A percentile compares a stretch with the other conserved stretches of the same genome.
These are phyloP conservation scores for Liopterus haemorrhoidalis DNA, from an alignment of 2,888 invertebrate genomes.

Conservation along the genomic window DNA sequence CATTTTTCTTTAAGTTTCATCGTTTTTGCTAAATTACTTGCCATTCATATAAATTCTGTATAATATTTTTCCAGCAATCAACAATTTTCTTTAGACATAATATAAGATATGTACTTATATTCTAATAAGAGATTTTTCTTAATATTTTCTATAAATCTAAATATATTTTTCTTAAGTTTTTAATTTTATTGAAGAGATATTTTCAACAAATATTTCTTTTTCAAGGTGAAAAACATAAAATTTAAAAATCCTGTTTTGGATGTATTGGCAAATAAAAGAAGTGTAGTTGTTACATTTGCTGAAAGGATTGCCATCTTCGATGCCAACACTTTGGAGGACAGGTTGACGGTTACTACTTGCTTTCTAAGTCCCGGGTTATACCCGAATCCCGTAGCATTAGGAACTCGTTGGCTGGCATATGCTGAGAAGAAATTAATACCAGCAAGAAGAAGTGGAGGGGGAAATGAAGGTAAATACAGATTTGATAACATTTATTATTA, in stretches of 20 bases:
- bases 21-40: no score
- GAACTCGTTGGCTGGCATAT: conserved; percentile 77
- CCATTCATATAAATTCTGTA: no score
- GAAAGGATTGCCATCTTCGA: conserved; percentile 90
- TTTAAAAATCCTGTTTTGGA: conserved; percentile 87
- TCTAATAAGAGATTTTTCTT: no score
- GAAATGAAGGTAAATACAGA: conserved; percentile 72
- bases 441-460: conserved; percentile 73
- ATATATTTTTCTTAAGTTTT: not conserved
- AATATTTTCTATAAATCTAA: not conserved
- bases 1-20: no score
- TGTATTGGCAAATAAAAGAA: conserved; percentile 81
- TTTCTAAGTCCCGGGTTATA: conserved; percentile 77
- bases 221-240: conserved; percentile 78
- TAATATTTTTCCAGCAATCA: no score
- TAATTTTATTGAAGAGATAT: conserved; percentile 10
- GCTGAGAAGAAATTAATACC: conserved; percentile 81
- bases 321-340: conserved; percentile 79
- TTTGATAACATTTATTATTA: not conserved
- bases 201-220: conserved; percentile 25
- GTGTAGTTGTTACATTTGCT: conserved; percentile 80
- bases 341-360: conserved; percentile 82
- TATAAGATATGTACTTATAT: no score
- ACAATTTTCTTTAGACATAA: no score
- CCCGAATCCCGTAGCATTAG: conserved; percentile 79